A percentile compares a stretch with the other conserved stretches of the same genome.
Evolutionary conservation across 1,140 invertebrate genomes (phyloP).

Genomic region (Idris sp.): DNA sequence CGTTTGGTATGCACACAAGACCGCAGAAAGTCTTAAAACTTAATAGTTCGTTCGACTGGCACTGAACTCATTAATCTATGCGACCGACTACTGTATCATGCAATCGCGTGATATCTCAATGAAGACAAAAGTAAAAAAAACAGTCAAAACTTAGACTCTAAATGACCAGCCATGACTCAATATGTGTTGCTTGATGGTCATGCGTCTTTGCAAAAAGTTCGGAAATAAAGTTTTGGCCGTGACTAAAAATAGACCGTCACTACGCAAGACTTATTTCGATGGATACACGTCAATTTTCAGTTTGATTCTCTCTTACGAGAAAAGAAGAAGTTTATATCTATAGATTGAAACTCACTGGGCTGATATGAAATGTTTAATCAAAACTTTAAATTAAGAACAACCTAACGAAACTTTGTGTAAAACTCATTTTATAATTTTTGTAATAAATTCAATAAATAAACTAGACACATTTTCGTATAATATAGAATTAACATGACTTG

Average conservation of each 20-base stretch:
- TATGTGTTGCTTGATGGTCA: conserved; percentile 41
- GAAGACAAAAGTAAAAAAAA: conserved; percentile 40
- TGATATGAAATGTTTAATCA: too few species aligned
- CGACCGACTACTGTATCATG: conserved; percentile 60
- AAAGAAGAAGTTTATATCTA: too few species aligned
- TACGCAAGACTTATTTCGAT: conserved; percentile 32
- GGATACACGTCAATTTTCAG: conserved; percentile 26
- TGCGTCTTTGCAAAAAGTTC: conserved; percentile 59
- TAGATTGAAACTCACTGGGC: too few species aligned
- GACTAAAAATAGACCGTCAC: conserved; percentile 49
- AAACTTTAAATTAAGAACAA: too few species aligned
- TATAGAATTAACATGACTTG: too few species aligned
- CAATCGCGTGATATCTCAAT: conserved; percentile 60
- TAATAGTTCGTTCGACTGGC: conserved; percentile 53
- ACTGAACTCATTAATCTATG: conserved; percentile 64
- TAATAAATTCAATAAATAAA: too few species aligned
- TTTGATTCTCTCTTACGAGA: too few species aligned
- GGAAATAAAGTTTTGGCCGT: conserved; percentile 50
- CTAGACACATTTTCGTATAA: too few species aligned
- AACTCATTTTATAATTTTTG: too few species aligned
- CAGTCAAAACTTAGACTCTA: conserved; percentile 34
- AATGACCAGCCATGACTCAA: too few species aligned
- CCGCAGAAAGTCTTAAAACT: conserved; percentile 22
- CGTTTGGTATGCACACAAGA: conserved; percentile 14
- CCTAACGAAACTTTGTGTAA: too few species aligned